A percentile compares a stretch with the other conserved stretches of the same genome.
phyloP scores from a whole-genome alignment of 2,113 vertebrate genomes.

The Pseudois nayaur region DNA sequence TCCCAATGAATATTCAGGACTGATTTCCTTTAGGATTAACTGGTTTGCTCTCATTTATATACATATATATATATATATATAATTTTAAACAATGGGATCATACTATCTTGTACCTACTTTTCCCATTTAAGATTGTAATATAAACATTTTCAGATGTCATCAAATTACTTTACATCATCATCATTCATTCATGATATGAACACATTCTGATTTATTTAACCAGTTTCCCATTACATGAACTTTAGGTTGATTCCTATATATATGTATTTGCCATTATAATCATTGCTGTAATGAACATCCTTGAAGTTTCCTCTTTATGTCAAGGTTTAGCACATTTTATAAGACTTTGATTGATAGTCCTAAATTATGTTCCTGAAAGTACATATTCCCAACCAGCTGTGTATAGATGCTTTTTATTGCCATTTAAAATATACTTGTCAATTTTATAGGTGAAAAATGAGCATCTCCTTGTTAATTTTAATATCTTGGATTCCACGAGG shows the following conservation, averaged over 20 bases:
- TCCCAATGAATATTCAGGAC: neutral
- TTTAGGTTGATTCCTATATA: neutral
- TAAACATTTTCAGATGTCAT: neutral
- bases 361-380: neutral
- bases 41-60: neutral
- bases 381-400: neutral
- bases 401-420: neutral
- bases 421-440: constrained; percentile 27
- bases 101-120: neutral
- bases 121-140: neutral
- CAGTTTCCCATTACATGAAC: neutral
- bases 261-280: neutral
- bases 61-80: neutral
- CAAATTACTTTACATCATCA: neutral
- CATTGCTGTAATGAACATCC: neutral
- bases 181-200: neutral
- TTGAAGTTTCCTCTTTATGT: neutral
- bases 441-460: neutral
- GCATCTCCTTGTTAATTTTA: constrained; percentile 27
- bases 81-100: neutral
- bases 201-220: neutral
- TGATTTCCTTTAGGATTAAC: neutral
- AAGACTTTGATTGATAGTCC: neutral
- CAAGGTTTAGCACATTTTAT: neutral
- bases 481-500: neutral